These are phyloP conservation scores for Mythimna loreyi DNA, from an alignment of 2,888 invertebrate species.

Conservation along the genomic window DNA sequence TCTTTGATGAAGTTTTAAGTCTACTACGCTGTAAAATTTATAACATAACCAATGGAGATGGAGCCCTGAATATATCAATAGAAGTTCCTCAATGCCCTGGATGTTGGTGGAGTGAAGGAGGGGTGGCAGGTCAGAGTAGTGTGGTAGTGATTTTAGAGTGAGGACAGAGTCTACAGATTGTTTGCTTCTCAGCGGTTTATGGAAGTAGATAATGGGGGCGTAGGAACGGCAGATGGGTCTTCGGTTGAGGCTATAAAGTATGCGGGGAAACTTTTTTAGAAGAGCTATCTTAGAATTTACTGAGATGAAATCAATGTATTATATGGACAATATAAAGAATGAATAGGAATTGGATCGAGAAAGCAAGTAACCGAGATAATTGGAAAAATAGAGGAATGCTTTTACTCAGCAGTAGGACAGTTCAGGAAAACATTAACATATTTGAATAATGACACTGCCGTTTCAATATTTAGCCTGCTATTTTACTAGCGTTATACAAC, in stretches of 20 bases:
- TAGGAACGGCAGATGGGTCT: slow-evolving; percentile 84
- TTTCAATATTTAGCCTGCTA: too few relatives aligned
- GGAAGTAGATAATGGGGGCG: slow-evolving; percentile 83
- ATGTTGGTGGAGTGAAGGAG: slow-evolving; percentile 18
- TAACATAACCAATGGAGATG: slow-evolving; percentile 66
- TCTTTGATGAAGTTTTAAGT: slow-evolving; percentile 84
- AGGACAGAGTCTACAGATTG: slow-evolving; percentile 82
- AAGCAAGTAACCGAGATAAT: too few relatives aligned
- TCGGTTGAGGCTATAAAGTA: slow-evolving; percentile 68
- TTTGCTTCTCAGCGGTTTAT: slow-evolving; percentile 85
- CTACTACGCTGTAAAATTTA: slow-evolving; percentile 79
- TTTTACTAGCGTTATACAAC: too few relatives aligned
- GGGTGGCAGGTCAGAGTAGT: slow-evolving; percentile 64
- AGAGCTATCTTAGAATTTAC: not conserved
- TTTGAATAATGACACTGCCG: too few relatives aligned
- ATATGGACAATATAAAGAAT: too few relatives aligned
- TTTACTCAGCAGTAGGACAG: too few relatives aligned
- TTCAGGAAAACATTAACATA: too few relatives aligned
- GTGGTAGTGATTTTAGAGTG: slow-evolving; percentile 76
- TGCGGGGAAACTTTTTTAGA: slow-evolving; percentile 47
- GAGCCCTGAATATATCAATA: slow-evolving; percentile 57
- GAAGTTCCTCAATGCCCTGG: slow-evolving; percentile 13
- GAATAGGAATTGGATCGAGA: too few relatives aligned
- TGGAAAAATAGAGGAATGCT: too few relatives aligned
- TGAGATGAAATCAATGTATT: too few relatives aligned